Conservation (phyloP, 2,113 vertebrate genomes). For the Gymnocephalus cernua region DNA sequence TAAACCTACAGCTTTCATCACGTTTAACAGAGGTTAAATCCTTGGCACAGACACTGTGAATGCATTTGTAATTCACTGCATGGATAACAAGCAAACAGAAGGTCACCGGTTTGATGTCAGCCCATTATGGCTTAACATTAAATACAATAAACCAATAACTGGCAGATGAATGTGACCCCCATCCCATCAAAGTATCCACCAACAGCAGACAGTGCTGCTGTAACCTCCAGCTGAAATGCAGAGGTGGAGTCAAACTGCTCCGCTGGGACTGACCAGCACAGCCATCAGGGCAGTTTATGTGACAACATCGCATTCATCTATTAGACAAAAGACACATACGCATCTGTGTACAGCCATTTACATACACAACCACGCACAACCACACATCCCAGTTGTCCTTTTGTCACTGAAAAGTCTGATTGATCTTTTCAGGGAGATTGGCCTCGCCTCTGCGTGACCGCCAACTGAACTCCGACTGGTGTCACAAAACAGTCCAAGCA, state of each 20-base stretch:
- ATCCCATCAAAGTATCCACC: constrained; percentile 29
- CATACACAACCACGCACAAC: neutral
- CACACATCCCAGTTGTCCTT: constrained; percentile 55
- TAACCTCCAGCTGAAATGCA: constrained; percentile 57
- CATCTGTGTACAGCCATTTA: constrained; percentile 44
- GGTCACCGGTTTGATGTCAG: constrained; percentile 59
- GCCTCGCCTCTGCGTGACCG: constrained; percentile 53
- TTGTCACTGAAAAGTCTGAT: constrained; percentile 45
- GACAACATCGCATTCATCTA: constrained; percentile 44
- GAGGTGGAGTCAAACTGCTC: constrained; percentile 45
- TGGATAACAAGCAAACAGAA: constrained; percentile 63
- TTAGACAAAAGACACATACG: constrained; percentile 37
- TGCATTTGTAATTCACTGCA: constrained; percentile 48
- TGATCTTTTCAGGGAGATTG: constrained; percentile 56
- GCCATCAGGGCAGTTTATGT: constrained; percentile 23
- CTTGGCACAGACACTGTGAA: constrained; percentile 35
- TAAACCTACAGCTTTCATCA: constrained; percentile 61
- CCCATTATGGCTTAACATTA: constrained; percentile 66
- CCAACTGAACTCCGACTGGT: constrained; percentile 50
- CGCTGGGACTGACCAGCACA: constrained; percentile 40
- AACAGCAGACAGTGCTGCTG: constrained; percentile 30
- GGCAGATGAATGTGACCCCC: constrained; percentile 65
- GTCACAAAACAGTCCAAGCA: constrained; percentile 21
- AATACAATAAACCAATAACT: constrained; percentile 65
- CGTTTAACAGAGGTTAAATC: constrained; percentile 44